Conservation (phyloP, 2,797 vertebrate species). For the Mareca penelope region DNA sequence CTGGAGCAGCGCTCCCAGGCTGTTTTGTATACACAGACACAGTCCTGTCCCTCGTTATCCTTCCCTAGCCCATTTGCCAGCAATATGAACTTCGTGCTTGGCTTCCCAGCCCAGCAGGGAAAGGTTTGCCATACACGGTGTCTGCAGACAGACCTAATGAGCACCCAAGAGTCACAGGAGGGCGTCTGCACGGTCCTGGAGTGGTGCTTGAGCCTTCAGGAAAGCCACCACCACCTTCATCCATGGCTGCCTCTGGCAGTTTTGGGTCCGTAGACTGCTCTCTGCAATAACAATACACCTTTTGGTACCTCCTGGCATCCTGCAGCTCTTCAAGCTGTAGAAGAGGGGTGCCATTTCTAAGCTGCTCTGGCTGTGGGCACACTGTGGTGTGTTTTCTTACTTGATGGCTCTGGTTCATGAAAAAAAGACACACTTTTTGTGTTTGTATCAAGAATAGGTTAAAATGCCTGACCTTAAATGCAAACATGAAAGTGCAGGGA, state of each 20-base stretch:
- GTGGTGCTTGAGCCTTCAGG: background rate
- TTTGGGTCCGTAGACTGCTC: background rate
- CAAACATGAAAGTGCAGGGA: background rate
- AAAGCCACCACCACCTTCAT: background rate
- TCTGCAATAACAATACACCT: background rate
- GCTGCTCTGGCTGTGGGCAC: background rate
- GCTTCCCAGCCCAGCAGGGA: background rate
- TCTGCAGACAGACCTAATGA: background rate
- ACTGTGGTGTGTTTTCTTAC: background rate
- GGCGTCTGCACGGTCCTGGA: background rate
- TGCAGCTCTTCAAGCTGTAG: background rate
- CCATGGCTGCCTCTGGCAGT: background rate
- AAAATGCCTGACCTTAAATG: background rate
- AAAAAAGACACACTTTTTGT: background rate
- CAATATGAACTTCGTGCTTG: background rate
- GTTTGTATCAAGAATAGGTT: background rate
- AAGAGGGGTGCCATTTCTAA: background rate
- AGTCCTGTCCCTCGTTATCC: rapidly evolving
- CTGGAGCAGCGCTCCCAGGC: background rate
- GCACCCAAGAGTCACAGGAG: rapidly evolving
- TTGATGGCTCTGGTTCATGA: background rate
- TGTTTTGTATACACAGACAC: background rate
- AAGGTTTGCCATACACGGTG: background rate
- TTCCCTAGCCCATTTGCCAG: background rate
- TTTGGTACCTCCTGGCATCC: background rate